phyloP scores from a whole-genome alignment of 2,113 vertebrate species.

The Columba livia region DNA sequence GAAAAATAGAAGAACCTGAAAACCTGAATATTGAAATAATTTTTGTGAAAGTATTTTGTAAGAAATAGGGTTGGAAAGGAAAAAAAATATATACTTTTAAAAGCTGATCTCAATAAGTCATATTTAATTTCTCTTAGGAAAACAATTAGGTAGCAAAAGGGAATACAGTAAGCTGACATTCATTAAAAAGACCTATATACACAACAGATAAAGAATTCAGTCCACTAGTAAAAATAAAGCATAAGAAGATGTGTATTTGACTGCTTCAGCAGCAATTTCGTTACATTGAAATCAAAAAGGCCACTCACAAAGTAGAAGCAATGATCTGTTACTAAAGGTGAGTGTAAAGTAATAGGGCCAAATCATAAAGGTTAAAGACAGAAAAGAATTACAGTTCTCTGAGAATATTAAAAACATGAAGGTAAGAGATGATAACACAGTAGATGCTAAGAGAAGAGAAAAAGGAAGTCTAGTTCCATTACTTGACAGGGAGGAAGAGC shows the following conservation, averaged over 20 bases:
- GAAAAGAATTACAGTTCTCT: neutral
- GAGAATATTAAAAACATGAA: neutral
- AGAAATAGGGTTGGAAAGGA: neutral
- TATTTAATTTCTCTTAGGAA: neutral
- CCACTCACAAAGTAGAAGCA: neutral
- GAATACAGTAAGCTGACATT: neutral
- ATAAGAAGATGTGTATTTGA: neutral
- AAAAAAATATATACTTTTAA: neutral
- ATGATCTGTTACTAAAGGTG: neutral
- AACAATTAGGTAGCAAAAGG: neutral
- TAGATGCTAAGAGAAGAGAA: neutral
- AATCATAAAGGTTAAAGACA: neutral
- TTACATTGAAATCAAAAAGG: neutral
- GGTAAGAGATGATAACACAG: neutral
- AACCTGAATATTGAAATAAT: neutral
- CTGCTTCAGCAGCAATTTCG: neutral
- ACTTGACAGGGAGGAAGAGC: rapidly evolving
- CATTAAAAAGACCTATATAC: neutral
- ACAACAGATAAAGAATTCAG: neutral
- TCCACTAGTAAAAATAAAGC: neutral
- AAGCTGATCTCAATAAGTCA: neutral
- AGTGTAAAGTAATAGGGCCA: neutral
- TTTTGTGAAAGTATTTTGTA: neutral
- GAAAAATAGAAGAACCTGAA: neutral
- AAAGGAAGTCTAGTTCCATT: neutral